Evolutionary conservation across 2,888 invertebrate genomes (phyloP), one percentile per base, ranked within the genome.

Genomic region (Andrena flavipes): DNA sequence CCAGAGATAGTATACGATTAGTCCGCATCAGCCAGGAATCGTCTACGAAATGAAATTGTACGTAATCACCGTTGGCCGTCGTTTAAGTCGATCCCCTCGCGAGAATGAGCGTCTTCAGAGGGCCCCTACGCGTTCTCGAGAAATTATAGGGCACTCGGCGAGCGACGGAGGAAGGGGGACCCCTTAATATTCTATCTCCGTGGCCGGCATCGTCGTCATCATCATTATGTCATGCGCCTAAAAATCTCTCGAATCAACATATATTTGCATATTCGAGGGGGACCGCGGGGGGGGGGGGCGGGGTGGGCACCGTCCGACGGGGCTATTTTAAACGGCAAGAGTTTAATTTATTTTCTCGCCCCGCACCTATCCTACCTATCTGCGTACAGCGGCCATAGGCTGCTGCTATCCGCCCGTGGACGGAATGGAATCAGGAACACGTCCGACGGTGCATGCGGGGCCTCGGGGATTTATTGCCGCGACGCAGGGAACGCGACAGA

Each of bases 171-270:
- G 10, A 23, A 10, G 29, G 13, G 60, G 73, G 59, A 65, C 68
- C 77, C 80, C 79, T 88, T 88, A 89, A 88, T 88, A 88, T 88
- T 89, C 88, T 87, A 88, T 88, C 89, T 87, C 59, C 85, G 84
- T 65, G 72, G 75, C 68, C 67, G 65, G 72, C 71, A 67, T 85
- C 81, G 62, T 76, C 72, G 69, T 87, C 81, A 78, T 88, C 89
- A 82, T 88, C 89, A 88, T 88, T 88, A 88, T 88, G 88, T 88
- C 88, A 89, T 81, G 84, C 30, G 70, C 74, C 76, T 83, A 83
- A 87, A 85, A 86, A 86, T 87, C 82, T 84, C 73, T 67, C 87
- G 81, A 67, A 89, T 89, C 89, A 89, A 88, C 88, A 84, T 88
- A 87, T 67, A 87, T 88, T 88, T 88, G 87, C 87, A 88, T 88